phyloP scores from a whole-genome alignment of 2,888 invertebrate genomes.

The Oxytorus armatus region DNA sequence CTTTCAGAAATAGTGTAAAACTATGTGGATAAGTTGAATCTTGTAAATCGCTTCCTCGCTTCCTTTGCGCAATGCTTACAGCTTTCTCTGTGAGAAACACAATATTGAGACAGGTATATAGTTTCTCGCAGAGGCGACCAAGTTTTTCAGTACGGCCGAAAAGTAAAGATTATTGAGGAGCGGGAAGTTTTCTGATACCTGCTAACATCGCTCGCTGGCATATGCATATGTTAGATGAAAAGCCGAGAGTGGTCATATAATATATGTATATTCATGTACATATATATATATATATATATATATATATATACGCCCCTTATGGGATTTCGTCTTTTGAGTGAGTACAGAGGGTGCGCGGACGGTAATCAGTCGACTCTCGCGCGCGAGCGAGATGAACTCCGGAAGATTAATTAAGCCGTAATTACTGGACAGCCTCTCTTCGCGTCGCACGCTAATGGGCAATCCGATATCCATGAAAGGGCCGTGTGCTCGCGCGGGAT shows the following conservation, averaged over 20 bases:
- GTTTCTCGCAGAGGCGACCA: too few species aligned
- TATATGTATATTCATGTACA: constrained; percentile 1
- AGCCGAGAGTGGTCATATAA: constrained; percentile 16
- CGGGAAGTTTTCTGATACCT: constrained; percentile 6
- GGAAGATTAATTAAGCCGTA: constrained; percentile 83
- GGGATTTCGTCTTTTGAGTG: constrained; percentile 57
- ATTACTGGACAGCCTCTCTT: constrained; percentile 82
- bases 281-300: constrained; percentile 3
- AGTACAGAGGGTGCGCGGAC: constrained; percentile 62
- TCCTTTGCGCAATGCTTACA: too few species aligned
- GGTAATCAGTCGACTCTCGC: constrained; percentile 80
- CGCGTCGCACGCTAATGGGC: constrained; percentile 79
- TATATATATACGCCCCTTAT: too few species aligned
- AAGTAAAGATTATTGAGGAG: constrained; percentile 3
- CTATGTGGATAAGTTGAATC: too few species aligned
- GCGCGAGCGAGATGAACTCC: constrained; percentile 80
- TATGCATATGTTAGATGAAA: constrained; percentile 31
- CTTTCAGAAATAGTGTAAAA: too few species aligned
- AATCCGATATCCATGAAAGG: constrained; percentile 83
- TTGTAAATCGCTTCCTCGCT: too few species aligned
- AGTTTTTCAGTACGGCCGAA: neutral
- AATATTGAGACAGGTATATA: too few species aligned
- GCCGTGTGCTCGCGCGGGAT: constrained; percentile 64
- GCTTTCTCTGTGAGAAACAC: too few species aligned
- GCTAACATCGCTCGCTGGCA: constrained; percentile 1